Conservation (phyloP, 2,888 invertebrate genomes). For the Melieria omissa region DNA sequence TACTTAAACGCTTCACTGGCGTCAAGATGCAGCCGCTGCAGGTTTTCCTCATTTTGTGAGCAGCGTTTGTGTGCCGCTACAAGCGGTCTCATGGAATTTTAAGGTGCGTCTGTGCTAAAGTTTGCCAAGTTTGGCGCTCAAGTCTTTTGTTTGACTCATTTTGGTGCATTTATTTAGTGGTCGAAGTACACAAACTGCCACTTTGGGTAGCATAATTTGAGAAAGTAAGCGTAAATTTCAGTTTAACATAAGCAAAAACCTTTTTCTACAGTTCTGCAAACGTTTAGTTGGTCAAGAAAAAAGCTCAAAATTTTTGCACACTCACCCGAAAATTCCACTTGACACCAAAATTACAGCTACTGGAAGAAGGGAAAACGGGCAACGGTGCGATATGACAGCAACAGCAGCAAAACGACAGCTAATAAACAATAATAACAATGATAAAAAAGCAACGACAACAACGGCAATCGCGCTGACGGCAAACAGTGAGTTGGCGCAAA, state of each 20-base stretch:
- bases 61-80: too few species aligned
- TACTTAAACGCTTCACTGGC: neutral
- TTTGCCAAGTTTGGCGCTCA: constrained; percentile 14
- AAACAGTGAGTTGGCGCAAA: too few species aligned
- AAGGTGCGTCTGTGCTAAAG: constrained; percentile 10
- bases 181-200: constrained; percentile 6
- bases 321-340: constrained; percentile 1
- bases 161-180: neutral
- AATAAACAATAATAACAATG: neutral
- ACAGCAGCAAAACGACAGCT: neutral
- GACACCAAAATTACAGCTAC: neutral
- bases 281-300: neutral
- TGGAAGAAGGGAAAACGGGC: neutral
- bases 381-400: neutral
- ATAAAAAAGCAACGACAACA: too few species aligned
- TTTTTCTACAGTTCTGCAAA: constrained; percentile 22
- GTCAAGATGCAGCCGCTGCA: too few species aligned
- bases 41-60: too few species aligned
- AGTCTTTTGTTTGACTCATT: constrained; percentile 9
- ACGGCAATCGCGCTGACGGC: too few species aligned
- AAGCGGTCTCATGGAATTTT: neutral
- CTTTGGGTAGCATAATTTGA: constrained; percentile 1
- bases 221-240: constrained; percentile 14
- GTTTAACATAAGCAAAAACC: too few species aligned
- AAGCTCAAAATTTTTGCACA: constrained; percentile 8